phyloP scores from a whole-genome alignment of 2,113 vertebrate species.

The Odocoileus hemionus region DNA sequence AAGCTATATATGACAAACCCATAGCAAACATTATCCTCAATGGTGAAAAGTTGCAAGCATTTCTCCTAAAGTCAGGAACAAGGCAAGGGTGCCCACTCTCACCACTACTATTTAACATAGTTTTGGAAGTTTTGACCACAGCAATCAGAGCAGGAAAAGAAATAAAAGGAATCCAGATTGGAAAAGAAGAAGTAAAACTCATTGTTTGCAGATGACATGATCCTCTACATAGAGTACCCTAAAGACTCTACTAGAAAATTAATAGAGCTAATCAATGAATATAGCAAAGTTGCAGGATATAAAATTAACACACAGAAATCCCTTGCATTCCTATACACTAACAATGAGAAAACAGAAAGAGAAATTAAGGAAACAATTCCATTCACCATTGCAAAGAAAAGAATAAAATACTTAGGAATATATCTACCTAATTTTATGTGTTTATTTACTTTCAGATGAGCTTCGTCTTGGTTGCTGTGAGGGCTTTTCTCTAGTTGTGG shows the following conservation, averaged over 20 bases:
- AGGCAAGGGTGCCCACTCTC: neutral
- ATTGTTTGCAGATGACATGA: neutral
- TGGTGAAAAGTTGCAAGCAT: neutral
- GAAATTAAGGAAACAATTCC: neutral
- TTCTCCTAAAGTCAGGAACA: neutral
- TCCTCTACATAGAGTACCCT: neutral
- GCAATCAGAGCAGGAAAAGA: neutral
- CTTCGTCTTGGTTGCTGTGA: neutral
- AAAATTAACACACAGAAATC: neutral
- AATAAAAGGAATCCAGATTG: neutral
- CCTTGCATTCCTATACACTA: neutral
- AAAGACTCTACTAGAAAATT: neutral
- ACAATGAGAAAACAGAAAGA: neutral
- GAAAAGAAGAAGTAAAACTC: neutral
- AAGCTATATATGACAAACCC: neutral
- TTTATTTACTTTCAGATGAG: neutral
- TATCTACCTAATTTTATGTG: neutral
- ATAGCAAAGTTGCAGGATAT: neutral
- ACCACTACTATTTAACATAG: neutral
- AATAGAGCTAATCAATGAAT: neutral
- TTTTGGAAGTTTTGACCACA: neutral
- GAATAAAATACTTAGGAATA: neutral
- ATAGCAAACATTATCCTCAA: neutral
- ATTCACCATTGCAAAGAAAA: neutral
- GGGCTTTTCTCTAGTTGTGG: neutral